Evolutionary conservation across 2,888 invertebrate genomes (phyloP).

Genomic region (Gnatocerus cornutus): DNA sequence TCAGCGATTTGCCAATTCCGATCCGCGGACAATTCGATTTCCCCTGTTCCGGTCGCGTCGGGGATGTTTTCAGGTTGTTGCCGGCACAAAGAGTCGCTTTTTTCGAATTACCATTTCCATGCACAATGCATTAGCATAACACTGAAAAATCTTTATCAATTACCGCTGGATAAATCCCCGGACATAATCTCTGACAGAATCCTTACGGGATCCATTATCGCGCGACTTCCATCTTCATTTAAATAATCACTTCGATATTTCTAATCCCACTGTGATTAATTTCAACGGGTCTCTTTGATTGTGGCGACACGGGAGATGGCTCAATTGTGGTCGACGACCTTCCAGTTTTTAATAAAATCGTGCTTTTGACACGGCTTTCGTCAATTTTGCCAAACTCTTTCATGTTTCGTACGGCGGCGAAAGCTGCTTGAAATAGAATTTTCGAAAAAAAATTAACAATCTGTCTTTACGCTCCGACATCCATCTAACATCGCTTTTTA

Average conservation of each 20-base stretch:
- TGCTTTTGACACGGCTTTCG: slow-evolving; percentile 14
- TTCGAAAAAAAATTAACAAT: too few species aligned
- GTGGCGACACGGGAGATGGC: slow-evolving; percentile 34
- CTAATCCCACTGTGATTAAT: slow-evolving; percentile 68
- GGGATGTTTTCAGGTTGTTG: slow-evolving; percentile 47
- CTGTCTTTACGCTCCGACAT: slow-evolving; percentile 8
- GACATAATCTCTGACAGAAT: slow-evolving; percentile 61
- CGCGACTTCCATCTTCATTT: slow-evolving; percentile 67
- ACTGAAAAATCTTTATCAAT: slow-evolving; percentile 48
- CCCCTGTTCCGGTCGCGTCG: slow-evolving; percentile 53
- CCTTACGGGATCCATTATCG: slow-evolving; percentile 64
- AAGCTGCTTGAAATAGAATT: neutral
- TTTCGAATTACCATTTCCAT: slow-evolving; percentile 41
- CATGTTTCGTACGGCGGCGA: neutral
- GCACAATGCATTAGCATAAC: slow-evolving; percentile 45
- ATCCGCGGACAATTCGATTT: slow-evolving; percentile 66
- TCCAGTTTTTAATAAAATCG: too few species aligned
- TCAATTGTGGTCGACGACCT: too few species aligned
- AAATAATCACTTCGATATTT: slow-evolving; percentile 68
- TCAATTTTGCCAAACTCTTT: neutral
- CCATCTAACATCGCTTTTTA: slow-evolving; percentile 11
- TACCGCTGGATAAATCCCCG: slow-evolving; percentile 59
- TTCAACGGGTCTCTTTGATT: slow-evolving; percentile 65
- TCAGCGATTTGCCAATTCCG: slow-evolving; percentile 64
- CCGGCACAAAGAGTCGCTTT: slow-evolving; percentile 38